A percentile compares a stretch with the other conserved stretches of the same genome.
Conservation (phyloP, 64 coral and sea anemone species). For the Catalaphyllia jardinei region DNA sequence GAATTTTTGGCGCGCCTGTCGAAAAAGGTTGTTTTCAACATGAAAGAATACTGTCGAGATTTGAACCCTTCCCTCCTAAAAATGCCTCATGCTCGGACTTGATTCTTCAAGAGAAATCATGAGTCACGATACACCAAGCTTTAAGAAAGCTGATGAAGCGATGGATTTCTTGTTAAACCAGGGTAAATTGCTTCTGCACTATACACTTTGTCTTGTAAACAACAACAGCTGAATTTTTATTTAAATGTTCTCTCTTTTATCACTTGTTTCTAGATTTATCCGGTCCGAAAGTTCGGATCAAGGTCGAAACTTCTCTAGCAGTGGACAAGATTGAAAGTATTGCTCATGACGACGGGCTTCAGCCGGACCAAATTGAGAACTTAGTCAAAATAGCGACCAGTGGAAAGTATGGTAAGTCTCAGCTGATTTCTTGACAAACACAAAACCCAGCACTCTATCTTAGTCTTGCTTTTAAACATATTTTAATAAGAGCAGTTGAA, state of each 20-base stretch:
- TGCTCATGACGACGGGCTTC: constrained; percentile 63
- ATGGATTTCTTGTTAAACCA: constrained; percentile 52
- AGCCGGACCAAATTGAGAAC: constrained; percentile 55
- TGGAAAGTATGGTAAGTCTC: constrained; percentile 71
- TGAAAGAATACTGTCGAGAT: background rate
- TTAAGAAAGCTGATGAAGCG: constrained; percentile 33
- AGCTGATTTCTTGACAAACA: no score
- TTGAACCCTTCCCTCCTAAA: background rate
- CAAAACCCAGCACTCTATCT: background rate
- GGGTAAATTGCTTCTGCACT: constrained; percentile 23
- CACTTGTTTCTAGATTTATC: background rate
- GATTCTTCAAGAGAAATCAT: constrained; percentile 3
- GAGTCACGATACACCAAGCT: constrained; percentile 20
- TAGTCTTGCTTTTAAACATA: background rate
- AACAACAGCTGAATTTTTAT: background rate
- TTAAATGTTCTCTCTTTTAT: no score
- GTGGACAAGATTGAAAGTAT: constrained; percentile 55
- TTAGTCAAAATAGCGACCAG: constrained; percentile 71
- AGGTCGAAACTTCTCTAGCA: constrained; percentile 58
- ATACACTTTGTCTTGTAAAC: background rate
- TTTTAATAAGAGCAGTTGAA: no score
- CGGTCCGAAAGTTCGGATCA: constrained; percentile 19
- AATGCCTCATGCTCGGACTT: background rate
- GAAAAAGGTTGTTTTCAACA: background rate
- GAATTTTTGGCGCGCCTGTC: constrained; percentile 78